phyloP scores from a whole-genome alignment of 1,140 invertebrate genomes.

The Battus philenor region DNA sequence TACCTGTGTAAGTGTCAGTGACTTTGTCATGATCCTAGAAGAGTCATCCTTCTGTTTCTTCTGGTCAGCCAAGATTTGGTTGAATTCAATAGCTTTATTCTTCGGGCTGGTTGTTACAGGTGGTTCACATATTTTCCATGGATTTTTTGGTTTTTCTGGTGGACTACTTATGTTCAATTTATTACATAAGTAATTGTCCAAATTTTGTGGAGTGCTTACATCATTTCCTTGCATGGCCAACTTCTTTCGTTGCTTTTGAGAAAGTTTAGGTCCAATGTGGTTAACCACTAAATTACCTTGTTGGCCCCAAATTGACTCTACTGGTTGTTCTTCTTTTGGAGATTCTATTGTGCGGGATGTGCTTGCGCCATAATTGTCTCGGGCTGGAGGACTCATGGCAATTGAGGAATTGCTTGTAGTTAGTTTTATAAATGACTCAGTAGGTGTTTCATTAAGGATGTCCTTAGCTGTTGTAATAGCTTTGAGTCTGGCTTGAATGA shows the following conservation, averaged over 20 bases:
- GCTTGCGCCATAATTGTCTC: slow-evolving; percentile 34
- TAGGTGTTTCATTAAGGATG: slow-evolving; percentile 51
- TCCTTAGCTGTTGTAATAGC: slow-evolving; percentile 68
- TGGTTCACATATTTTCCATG: slow-evolving; percentile 64
- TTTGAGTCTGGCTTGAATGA: slow-evolving; percentile 71
- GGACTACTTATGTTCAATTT: slow-evolving; percentile 46
- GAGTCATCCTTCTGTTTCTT: slow-evolving; percentile 78
- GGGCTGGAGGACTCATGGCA: slow-evolving; percentile 28
- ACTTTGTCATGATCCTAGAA: slow-evolving; percentile 78
- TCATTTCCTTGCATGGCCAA: slow-evolving; percentile 57
- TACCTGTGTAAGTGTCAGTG: slow-evolving; percentile 79
- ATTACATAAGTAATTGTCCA: slow-evolving; percentile 49
- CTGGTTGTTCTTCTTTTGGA: slow-evolving; percentile 39
- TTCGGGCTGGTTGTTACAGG: slow-evolving; percentile 44
- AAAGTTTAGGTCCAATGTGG: slow-evolving; percentile 74
- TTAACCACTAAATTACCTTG: slow-evolving; percentile 56
- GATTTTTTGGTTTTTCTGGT: slow-evolving; percentile 53
- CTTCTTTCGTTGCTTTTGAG: slow-evolving; percentile 79
- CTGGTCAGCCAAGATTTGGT: slow-evolving; percentile 78
- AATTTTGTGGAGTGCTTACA: slow-evolving; percentile 30
- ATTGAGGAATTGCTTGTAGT: slow-evolving; percentile 48
- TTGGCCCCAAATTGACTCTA: slow-evolving; percentile 33
- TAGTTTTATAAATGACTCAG: slow-evolving; percentile 58
- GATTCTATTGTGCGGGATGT: slow-evolving; percentile 53
- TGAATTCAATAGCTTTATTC: slow-evolving; percentile 60